A percentile compares a stretch with the other conserved stretches of the same genome.
These are phyloP conservation scores for Atherinomorus stipes DNA, from an alignment of 2,113 vertebrate genomes.

Conservation along the genomic window DNA sequence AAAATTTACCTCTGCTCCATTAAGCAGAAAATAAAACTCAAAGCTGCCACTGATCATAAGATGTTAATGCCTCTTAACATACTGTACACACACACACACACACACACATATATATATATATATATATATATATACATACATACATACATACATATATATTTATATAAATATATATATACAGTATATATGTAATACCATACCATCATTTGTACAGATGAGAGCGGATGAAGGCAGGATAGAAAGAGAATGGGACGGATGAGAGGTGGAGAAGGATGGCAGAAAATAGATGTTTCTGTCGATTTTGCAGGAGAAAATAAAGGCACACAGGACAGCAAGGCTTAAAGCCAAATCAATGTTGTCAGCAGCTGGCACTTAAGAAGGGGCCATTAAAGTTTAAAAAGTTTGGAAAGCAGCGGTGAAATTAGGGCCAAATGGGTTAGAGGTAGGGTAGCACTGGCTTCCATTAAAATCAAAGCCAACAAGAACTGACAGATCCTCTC, in stretches of 20 bases:
- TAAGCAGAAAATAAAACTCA: no score
- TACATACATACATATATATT: no score
- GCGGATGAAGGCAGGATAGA: slow-evolving; percentile 60
- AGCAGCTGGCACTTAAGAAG: slow-evolving; percentile 82
- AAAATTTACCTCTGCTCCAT: no score
- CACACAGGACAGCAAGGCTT: slow-evolving; percentile 71
- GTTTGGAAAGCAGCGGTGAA: slow-evolving; percentile 77
- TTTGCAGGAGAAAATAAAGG: slow-evolving; percentile 79
- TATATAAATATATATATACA: no score
- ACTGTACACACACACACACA: no score
- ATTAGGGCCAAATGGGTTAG: slow-evolving; percentile 81
- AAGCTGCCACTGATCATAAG: no score
- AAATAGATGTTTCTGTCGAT: slow-evolving; percentile 83
- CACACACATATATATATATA: no score
- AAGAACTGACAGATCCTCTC: slow-evolving; percentile 74
- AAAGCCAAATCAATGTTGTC: slow-evolving; percentile 83
- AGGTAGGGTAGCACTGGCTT: slow-evolving; percentile 66
- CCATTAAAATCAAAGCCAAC: slow-evolving; percentile 83
- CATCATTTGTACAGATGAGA: slow-evolving; percentile 63
- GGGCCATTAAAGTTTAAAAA: slow-evolving; percentile 81
- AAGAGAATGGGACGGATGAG: slow-evolving; percentile 56
- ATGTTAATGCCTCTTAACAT: no score
- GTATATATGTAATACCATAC: slow-evolving; percentile 19
- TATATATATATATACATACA: no score
- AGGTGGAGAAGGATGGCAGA: slow-evolving; percentile 68